Evolutionary conservation across 1,140 invertebrate genomes (phyloP), one percentile per base, ranked within the genome.

Genomic region (Ditylenchus dipsaci): DNA sequence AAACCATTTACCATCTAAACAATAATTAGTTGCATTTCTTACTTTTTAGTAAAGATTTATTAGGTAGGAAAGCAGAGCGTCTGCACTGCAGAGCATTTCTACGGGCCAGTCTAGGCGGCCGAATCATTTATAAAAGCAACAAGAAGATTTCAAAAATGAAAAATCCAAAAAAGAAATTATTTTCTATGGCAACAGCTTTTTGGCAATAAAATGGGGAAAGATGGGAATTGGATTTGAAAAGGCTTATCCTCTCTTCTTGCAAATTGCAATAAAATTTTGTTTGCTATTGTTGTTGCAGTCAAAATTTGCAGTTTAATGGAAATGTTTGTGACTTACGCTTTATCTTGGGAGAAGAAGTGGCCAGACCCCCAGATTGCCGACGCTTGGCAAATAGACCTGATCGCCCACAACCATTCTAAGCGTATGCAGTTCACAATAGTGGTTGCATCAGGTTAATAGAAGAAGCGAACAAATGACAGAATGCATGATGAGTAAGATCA

Each of bases 331-430:
- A 19, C 29, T 19, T 8, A 61, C n/a, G 29, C 29, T 30, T 21
- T 7, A 8, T n/a, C 17, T 30, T 43, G 3, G 19, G 3, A 29
- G 59, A 19, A 21, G 59, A 61, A 61, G 29, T 61, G 8, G 19
- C 59, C n/a, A 19, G 8, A n/a, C 29, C 29, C 3, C 19, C 21
- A 13, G 59, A 61, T 61, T 61, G 59, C n/a, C 59, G 59, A 30
- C 59, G 59, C 26, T 61, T 61, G n/a, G 59, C 59, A 27, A 61
- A 61, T n/a, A 43, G 19, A 43, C n/a, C 59, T 19, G 19, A 21
- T 5, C 59, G 27, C 59, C 59, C 59, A 61, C 59, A 3, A 61
- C 59, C 59, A 61, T 61, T 61, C 8, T 61, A 21, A 11, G 11
- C 3, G 3, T 38, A 38, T 38, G 33, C 3, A 38, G 11, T 11